Evolutionary conservation across 2,113 vertebrate species (phyloP), one percentile per base, ranked within the genome.

Genomic region (Megaceryle maxima): DNA sequence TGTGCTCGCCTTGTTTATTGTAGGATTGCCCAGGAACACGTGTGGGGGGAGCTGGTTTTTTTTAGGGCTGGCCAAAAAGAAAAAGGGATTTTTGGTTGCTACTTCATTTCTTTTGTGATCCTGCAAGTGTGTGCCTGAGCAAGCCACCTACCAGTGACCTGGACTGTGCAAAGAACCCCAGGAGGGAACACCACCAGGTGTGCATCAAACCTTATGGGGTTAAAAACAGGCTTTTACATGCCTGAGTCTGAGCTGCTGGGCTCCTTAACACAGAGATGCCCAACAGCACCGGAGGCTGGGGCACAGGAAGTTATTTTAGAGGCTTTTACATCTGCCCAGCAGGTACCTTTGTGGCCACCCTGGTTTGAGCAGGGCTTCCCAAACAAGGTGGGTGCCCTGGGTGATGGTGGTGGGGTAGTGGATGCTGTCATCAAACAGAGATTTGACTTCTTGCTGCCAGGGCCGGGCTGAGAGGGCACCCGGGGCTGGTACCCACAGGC

Each of bases 271-370:
- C n/a, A 63, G 25, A 0, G 13, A 16, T 46, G 35, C 29, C 14
- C 0, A 0, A 9, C 66, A 64, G 43, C 8, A 3, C n/a, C 48
- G 0, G 0, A 43, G 33, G 35, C 1, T 81, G 73, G 33, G 55
- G 17, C 17, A 22, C 64, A 94, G 89, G 53, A 77, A 35, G 25
- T 44, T 28, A 20, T 70, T 87, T 81, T 50, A 55, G 46, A 64
- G 37, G 46, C 33, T 68, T 48, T 0, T 0, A 8, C 4, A 0
- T 26, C 59, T 84, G 59, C 59, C 29, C 9, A 0, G 17, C 0
- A 2, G n/a, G 31, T 55, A 57, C 51, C n/a, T 83, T 78, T 15
- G 2, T 5, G n/a, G 69, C 8, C 59, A 44, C 43, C 41, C 25
- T 5, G 0, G 0, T 68, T 33, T 43, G 14, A 59, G 20, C 18